These are phyloP conservation scores for Hestina assimilis DNA, from an alignment of 1,140 invertebrate genomes.

Conservation along the genomic window DNA sequence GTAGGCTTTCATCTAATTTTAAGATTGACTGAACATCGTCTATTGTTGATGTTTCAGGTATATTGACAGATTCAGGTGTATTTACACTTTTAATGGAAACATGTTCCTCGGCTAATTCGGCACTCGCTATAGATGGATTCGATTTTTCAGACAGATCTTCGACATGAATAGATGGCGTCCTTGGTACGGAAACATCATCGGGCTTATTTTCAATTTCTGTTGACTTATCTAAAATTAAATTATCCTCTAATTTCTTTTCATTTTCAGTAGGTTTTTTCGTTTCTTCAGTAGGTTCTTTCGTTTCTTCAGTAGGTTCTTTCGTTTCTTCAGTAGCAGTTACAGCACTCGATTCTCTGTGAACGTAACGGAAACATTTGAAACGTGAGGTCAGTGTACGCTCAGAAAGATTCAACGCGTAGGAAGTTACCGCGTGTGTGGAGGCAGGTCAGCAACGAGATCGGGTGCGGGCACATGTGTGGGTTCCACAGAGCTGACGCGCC, in stretches of 20 bases:
- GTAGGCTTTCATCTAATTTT: not conserved
- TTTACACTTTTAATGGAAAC: conserved; percentile 8
- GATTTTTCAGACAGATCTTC: conserved; percentile 42
- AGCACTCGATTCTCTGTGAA: conserved; percentile 60
- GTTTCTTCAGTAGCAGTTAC: conserved; percentile 28
- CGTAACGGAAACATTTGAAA: conserved; percentile 27
- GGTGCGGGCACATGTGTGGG: conserved; percentile 46
- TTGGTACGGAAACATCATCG: conserved; percentile 28
- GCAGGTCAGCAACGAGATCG: conserved; percentile 66
- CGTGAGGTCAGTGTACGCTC: not conserved
- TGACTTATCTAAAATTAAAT: not conserved
- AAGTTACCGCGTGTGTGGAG: conserved; percentile 60
- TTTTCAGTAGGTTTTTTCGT: conserved; percentile 16
- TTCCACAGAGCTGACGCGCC: conserved; percentile 35
- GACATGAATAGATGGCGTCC: conserved; percentile 57
- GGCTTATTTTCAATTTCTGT: conserved; percentile 2
- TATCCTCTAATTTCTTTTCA: conserved; percentile 3
- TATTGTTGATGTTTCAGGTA: not conserved
- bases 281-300: too few relatives aligned
- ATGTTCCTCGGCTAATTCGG: conserved; percentile 6
- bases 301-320: too few relatives aligned
- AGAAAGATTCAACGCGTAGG: not conserved
- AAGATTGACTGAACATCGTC: not conserved
- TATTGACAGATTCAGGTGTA: not conserved
- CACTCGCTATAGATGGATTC: conserved; percentile 22